These are phyloP conservation scores for Moxostoma hubbsi DNA, from an alignment of 2,797 vertebrate genomes.

Conservation along the genomic window DNA sequence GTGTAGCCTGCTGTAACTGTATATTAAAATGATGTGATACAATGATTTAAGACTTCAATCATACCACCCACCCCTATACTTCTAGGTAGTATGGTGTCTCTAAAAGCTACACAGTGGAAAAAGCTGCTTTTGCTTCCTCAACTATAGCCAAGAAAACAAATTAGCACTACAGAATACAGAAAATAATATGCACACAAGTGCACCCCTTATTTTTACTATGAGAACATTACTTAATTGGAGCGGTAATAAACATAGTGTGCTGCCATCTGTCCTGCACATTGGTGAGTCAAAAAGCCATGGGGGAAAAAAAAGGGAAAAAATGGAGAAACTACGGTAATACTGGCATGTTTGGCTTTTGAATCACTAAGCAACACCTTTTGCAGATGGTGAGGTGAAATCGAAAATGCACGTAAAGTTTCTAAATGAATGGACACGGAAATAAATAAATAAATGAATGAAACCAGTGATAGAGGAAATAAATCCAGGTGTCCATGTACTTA, in stretches of 20 bases:
- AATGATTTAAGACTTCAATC: neutral
- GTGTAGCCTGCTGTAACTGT: too few species aligned
- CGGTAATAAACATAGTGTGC: constrained; percentile 20
- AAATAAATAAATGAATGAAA: constrained; percentile 66
- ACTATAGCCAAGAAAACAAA: constrained; percentile 11
- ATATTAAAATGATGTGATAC: neutral
- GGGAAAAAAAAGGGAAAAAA: constrained; percentile 3
- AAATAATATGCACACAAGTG: neutral
- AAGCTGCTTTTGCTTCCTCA: neutral
- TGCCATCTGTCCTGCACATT: constrained; percentile 44
- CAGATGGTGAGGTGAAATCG: constrained; percentile 35
- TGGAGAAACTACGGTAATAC: constrained; percentile 35
- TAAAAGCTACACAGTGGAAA: neutral
- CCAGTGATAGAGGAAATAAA: constrained; percentile 78
- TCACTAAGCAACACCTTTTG: neutral
- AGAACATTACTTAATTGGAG: constrained; percentile 26
- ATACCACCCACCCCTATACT: neutral
- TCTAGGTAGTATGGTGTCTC: neutral
- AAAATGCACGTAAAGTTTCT: constrained; percentile 28
- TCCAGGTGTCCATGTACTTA: constrained; percentile 77
- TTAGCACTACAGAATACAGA: constrained; percentile 1
- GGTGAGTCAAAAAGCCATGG: constrained; percentile 34
- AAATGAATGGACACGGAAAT: constrained; percentile 44
- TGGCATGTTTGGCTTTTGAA: constrained; percentile 36
- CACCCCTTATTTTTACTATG: constrained; percentile 23